Base-by-base conservation (phyloP, 2,797 vertebrate genomes). In the Salmo trutta region DNA sequence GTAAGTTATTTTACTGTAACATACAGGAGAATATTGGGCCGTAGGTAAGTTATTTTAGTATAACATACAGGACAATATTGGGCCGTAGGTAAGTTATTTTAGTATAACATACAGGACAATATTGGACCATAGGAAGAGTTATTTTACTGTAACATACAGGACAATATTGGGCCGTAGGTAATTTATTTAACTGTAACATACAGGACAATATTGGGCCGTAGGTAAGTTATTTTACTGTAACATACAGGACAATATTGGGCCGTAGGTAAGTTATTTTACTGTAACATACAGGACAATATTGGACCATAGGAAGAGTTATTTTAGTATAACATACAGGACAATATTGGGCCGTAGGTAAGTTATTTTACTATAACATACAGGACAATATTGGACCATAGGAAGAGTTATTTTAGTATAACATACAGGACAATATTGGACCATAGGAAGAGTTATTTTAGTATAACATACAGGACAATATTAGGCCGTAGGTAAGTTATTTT, bases 181-280 rank as follows among this genome's bases (percentile, higher is more conserved):
- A 31, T 88, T 90, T 91, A 56, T n/a, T 19, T n/a, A 87, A 86
- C 87, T 89, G 88, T 83, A 81, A 85, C 78, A 82, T 56, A 27
- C 64, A 72, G 81, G 73, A 31, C 29, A 31, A 31, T 31, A 31
- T 31, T 31, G 29, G 29, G 1, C 29, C 29, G 1, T 31, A 31
- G 1, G 29, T 2, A 31, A 31, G 89, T 90, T 91, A 56, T n/a
- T 19, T n/a, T 87, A 86, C 87, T 89, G 88, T 83, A 81, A 85
- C 78, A 82, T 59, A 27, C 64, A 71, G 81, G 73, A 33, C 31
- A 33, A 33, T 33, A 33, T 33, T 33, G 33, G 33, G 33, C 5
- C 5, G 5, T 6, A 33, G 33, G 0, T 33, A 0, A 33, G 88
- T 90, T 91, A 59, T 21, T n/a, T 21, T 87, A 86, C 87, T 89